Evolutionary conservation across 2,797 vertebrate genomes (phyloP).

Genomic region (Cossypha niveicapilla): DNA sequence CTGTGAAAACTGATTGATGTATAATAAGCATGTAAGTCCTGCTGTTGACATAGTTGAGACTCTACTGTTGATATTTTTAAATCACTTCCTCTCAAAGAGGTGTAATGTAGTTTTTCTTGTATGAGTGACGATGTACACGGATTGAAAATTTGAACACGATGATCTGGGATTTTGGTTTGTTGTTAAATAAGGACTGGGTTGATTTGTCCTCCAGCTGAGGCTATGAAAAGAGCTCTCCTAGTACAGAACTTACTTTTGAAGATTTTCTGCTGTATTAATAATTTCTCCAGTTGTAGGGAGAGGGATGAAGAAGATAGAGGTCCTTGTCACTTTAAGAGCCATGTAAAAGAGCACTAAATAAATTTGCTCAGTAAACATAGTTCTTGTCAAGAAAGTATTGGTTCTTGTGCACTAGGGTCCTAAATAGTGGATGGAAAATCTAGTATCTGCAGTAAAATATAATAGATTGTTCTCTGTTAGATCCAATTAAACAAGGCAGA

Average conservation of each 20-base stretch:
- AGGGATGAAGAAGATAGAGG: not conserved
- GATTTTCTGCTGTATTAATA: not conserved
- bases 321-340: not conserved
- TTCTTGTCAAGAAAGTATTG: not conserved
- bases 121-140: rapidly evolving
- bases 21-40: not conserved
- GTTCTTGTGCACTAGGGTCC: not conserved
- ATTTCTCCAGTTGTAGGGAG: not conserved
- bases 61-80: not conserved
- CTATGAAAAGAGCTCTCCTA: not conserved
- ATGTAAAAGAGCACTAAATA: not conserved
- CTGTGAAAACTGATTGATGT: not conserved
- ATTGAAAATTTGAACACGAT: not conserved
- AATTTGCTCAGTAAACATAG: not conserved
- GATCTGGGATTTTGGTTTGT: not conserved
- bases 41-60: not conserved
- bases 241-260: not conserved
- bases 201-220: not conserved
- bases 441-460: not conserved
- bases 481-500: not conserved
- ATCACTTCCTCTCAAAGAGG: not conserved
- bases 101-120: not conserved
- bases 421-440: not conserved
- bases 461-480: not conserved
- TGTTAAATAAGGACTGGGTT: not conserved